These are phyloP conservation scores for Manduca sexta DNA, from an alignment of 1,140 invertebrate species.

Conservation along the genomic window DNA sequence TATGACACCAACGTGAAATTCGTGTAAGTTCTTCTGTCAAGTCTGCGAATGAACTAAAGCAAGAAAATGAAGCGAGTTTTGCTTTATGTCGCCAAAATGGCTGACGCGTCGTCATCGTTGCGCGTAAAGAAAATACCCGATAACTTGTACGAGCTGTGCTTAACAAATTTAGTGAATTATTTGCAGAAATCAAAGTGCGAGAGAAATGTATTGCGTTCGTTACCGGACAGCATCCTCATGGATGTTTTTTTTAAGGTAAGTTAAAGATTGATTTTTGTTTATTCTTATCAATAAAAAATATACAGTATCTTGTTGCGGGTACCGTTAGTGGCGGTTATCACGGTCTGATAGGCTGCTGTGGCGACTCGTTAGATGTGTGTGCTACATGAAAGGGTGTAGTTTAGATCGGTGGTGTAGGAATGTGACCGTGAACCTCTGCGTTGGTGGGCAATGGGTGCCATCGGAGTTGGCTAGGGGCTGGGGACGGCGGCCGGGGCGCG, in stretches of 20 bases:
- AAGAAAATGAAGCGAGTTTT: slow-evolving; percentile 55
- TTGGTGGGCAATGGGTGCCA: no score
- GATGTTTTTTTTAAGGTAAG: slow-evolving; percentile 81
- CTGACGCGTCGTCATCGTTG: slow-evolving; percentile 65
- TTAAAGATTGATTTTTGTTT: slow-evolving; percentile 22
- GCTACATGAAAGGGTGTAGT: no score
- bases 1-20: slow-evolving; percentile 50
- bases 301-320: slow-evolving; percentile 31
- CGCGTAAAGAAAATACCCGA: slow-evolving; percentile 66
- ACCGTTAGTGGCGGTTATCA: slow-evolving; percentile 33
- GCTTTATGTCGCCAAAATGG: slow-evolving; percentile 72
- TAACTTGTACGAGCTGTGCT: slow-evolving; percentile 74
- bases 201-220: slow-evolving; percentile 51
- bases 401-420: no score
- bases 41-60: slow-evolving; percentile 6
- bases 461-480: no score
- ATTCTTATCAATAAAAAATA: slow-evolving; percentile 53
- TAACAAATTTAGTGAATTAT: slow-evolving; percentile 69
- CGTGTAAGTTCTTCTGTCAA: slow-evolving; percentile 40
- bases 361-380: no score
- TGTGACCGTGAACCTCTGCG: no score
- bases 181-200: slow-evolving; percentile 64
- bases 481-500: no score
- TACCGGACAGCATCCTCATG: slow-evolving; percentile 77
- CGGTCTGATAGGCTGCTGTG: no score